Base-by-base conservation (phyloP, 1,140 invertebrate species). In the Drosophila guanche region DNA sequence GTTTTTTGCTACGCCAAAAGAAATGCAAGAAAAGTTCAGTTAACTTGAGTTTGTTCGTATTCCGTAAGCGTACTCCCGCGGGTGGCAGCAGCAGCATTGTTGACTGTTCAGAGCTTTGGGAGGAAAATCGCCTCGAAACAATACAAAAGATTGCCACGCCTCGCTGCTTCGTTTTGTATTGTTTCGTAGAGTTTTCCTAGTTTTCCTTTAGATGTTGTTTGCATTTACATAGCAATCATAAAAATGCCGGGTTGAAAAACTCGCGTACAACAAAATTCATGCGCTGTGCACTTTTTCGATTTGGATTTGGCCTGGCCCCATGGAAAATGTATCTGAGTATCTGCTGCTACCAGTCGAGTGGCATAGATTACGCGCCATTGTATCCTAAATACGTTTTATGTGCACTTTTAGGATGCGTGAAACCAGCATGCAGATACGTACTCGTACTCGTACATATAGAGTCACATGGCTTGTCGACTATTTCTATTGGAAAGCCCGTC, bases 191-290 rank as follows among this genome's bases (percentile, higher is more conserved):
- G 70, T 56, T 50, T 54, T 59, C 33, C 56, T 47, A 52, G 54
- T 43, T 71, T 42, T 37, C 33, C 33, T 37, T 29, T 10, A 37
- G 33, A 12, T 37, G 29, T 3, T 33, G 33, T 37, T 37, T 37
- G 58, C 68, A 72, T 76, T 72, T 76, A 68, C 72, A 76, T 76
- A 76, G 61, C 68, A 76, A 76, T 76, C 68, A 72, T 76, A 76
- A 76, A 76, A 76, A 72, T 71, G 67, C 67, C 71, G 60, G 33
- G 48, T 50, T 58, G 54, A 67, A 69, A 61, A 74, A 74, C 66
- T 72, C 29, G 8, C 29, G 29, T 8, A 33, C 29, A 33, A 47
- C 25, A 54, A 72, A 67, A 72, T 76, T 56, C 65, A 62, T 61
- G 65, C 69, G 56, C 55, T 67, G 68, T 60, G 56, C 63, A 68